A percentile compares a stretch with the other conserved stretches of the same genome.
Conservation (phyloP, 1,140 invertebrate genomes). For the Lordiphosa clarofinis region DNA sequence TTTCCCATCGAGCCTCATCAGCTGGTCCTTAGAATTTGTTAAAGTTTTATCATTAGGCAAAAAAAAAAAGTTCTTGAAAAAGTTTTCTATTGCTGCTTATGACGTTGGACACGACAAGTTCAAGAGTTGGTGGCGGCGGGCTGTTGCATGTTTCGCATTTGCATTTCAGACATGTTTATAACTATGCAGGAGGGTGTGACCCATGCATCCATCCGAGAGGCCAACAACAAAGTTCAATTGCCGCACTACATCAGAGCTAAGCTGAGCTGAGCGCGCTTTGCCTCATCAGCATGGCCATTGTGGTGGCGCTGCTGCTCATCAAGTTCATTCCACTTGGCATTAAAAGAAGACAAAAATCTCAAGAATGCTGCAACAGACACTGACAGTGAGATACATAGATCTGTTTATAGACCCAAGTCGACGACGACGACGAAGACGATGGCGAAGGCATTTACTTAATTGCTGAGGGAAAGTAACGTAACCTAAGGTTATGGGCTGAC, state of each 20-base stretch:
- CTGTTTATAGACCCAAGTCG: constrained; percentile 60
- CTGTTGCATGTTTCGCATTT: constrained; percentile 64
- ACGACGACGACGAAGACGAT: not conserved
- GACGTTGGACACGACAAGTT: constrained; percentile 47
- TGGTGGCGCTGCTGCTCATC: constrained; percentile 47
- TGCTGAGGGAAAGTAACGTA: constrained; percentile 21
- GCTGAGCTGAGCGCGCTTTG: not conserved
- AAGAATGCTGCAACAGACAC: constrained; percentile 67
- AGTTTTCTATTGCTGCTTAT: constrained; percentile 32
- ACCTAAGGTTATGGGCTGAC: not conserved
- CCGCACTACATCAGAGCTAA: constrained; percentile 27
- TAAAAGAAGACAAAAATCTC: constrained; percentile 61
- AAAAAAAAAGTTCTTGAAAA: constrained; percentile 40
- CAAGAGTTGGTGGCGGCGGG: constrained; percentile 49
- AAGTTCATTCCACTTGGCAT: constrained; percentile 78
- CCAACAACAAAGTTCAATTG: constrained; percentile 44
- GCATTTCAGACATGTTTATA: constrained; percentile 59
- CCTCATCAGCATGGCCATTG: constrained; percentile 37
- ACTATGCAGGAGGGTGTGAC: constrained; percentile 1
- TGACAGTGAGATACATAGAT: constrained; percentile 57
- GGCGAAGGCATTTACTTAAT: constrained; percentile 57
- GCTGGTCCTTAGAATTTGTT: not conserved
- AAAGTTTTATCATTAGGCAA: constrained; percentile 17
- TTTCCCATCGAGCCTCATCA: too few relatives aligned
- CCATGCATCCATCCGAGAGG: not conserved